Evolutionary conservation across 2,797 vertebrate species (phyloP), one percentile per base, ranked within the genome.

Genomic region (Paramormyrops hopkinsi): DNA sequence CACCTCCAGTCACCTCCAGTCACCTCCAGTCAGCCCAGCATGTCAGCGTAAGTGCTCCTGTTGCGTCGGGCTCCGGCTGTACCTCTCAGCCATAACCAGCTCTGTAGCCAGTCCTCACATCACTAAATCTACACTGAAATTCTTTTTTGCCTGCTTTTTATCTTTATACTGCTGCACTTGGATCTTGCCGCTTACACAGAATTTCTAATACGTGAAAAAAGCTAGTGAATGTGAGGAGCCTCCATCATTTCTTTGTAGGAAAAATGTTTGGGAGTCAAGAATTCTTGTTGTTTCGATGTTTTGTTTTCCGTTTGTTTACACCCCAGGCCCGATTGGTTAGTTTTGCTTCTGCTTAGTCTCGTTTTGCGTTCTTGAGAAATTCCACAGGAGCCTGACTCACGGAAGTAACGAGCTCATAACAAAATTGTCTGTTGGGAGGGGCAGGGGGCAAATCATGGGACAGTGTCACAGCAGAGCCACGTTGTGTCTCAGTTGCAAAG

Each of bases 1-100:
- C n/a, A n/a, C n/a, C n/a, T 29, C 29, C 29, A 29, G 29, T 44
- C 54, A 37, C 33, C 33, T 33, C 85, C 29, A 5, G 12, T 41
- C 29, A 17, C 48, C 51, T 86, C 50, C 51, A 41, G 29, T 44
- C 54, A 37, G 41, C 37, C 65, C 44, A 53, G 69, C 9, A 89
- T 89, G 89, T 88, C 89, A 59, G 12, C 14, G 89, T 89, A 88
- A 89, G 89, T 89, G 33, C 50, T 73, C 29, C n/a, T 88, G 51
- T 87, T 7, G 41, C 44, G 29, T 44, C 22, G 3, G 4, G 19
- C 29, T 53, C 46, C 2, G 0, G 54, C 54, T 50, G 82, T 6
- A 25, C 82, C 82, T 22, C 41, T 84, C 46, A 50, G 48, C n/a
- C 46, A 25, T 6, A 12, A 17, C 46, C 50, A 22, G 11, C 22